These are phyloP conservation scores for Amblyteles armatorius DNA, from an alignment of 2,888 invertebrate species.

Conservation along the genomic window DNA sequence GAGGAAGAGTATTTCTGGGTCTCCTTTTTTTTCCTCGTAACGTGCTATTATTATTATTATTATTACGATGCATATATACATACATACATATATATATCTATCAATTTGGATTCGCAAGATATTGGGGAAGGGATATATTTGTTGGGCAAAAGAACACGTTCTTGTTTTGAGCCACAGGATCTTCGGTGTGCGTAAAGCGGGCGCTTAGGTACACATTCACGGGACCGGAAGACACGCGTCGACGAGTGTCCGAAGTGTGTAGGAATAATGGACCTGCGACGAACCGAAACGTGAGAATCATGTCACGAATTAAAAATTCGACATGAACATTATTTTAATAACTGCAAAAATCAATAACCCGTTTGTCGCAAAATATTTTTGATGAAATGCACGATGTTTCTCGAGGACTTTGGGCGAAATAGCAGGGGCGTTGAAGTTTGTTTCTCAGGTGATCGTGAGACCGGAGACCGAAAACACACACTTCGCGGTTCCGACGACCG, in stretches of 20 bases:
- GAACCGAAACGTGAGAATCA: slow-evolving; percentile 56
- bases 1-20: slow-evolving; percentile 56
- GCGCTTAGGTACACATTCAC: slow-evolving; percentile 41
- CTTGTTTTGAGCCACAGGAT: slow-evolving; percentile 68
- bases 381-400: neutral
- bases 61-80: slow-evolving; percentile 13
- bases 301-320: neutral
- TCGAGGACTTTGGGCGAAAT: neutral
- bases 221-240: slow-evolving; percentile 26
- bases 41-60: slow-evolving; percentile 42
- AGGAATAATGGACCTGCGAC: slow-evolving; percentile 27
- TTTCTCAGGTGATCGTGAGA: slow-evolving; percentile 53
- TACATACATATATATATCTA: neutral
- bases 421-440: slow-evolving; percentile 26
- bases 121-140: slow-evolving; percentile 30
- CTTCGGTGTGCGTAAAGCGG: slow-evolving; percentile 25
- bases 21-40: slow-evolving; percentile 49
- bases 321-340: neutral
- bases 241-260: slow-evolving; percentile 21
- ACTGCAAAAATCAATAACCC: neutral
- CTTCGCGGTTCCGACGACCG: slow-evolving; percentile 36
- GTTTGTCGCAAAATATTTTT: neutral
- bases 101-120: slow-evolving; percentile 13
- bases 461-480: slow-evolving; percentile 29
- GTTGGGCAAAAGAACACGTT: slow-evolving; percentile 60